A percentile compares a stretch with the other conserved stretches of the same genome.
These are phyloP conservation scores for Dione vanillae DNA, from an alignment of 2,888 invertebrate genomes.

Conservation along the genomic window DNA sequence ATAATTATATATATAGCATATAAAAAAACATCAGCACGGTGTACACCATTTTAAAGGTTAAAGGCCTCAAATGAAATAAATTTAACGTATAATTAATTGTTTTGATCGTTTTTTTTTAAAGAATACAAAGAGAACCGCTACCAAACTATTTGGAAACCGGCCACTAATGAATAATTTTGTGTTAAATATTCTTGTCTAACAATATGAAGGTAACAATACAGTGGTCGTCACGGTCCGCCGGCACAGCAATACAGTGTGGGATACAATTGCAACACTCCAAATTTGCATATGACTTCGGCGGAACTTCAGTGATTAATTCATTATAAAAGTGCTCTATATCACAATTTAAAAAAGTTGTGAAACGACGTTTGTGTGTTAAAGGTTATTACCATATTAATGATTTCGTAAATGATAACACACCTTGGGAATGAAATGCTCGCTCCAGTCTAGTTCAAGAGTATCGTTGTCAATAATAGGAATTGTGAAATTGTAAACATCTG, in stretches of 20 bases:
- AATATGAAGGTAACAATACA: slow-evolving; percentile 55
- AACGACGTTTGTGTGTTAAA: no score
- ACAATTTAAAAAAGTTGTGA: no score
- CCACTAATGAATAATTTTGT: slow-evolving; percentile 64
- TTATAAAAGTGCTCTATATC: no score
- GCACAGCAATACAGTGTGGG: slow-evolving; percentile 60
- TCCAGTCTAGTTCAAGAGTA: no score
- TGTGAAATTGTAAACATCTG: no score
- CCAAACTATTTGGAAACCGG: slow-evolving; percentile 55
- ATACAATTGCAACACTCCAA: slow-evolving; percentile 68
- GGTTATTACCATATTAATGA: no score
- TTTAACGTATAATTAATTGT: slow-evolving; percentile 47
- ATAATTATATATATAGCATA: slow-evolving; percentile 17
- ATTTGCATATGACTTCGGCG: slow-evolving; percentile 79
- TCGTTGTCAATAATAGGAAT: no score
- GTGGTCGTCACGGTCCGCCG: slow-evolving; percentile 71
- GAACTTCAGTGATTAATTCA: slow-evolving; percentile 62
- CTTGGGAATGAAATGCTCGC: no score
- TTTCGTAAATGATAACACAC: no score
- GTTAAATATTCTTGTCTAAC: slow-evolving; percentile 44
- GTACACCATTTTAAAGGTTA: slow-evolving; percentile 12
- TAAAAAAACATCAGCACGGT: slow-evolving; percentile 2
- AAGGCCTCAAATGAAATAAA: slow-evolving; percentile 42
- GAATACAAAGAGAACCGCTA: slow-evolving; percentile 46
- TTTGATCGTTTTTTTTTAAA: slow-evolving; percentile 47